These are phyloP conservation scores for Palythoa grandis DNA, from an alignment of 92 coral and sea anemone genomes.

Conservation along the genomic window DNA sequence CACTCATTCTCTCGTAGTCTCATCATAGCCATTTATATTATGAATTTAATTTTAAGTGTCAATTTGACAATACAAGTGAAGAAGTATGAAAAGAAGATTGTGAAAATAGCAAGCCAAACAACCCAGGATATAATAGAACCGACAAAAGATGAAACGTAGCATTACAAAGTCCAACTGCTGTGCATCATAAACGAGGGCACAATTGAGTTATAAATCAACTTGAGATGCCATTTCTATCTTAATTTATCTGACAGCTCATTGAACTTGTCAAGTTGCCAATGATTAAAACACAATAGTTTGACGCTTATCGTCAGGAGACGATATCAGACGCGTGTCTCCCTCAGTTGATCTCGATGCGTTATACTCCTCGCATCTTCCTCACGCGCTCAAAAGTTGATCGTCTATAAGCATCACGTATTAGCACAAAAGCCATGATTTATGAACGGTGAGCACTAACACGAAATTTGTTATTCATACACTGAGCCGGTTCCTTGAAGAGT, in stretches of 20 bases:
- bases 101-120: neutral
- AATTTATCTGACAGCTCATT: slow-evolving; percentile 36
- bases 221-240: slow-evolving; percentile 29
- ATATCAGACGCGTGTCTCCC: slow-evolving; percentile 47
- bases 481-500: neutral
- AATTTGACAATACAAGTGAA: neutral
- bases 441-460: slow-evolving; percentile 5
- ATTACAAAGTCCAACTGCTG: neutral
- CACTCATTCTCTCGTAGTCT: neutral
- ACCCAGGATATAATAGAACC: too few relatives aligned
- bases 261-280: slow-evolving; percentile 38
- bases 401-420: neutral
- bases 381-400: slow-evolving; percentile 20
- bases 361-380: slow-evolving; percentile 8
- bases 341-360: slow-evolving; percentile 30
- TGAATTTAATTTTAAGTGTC: neutral
- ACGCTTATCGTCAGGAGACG: slow-evolving; percentile 34
- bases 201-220: slow-evolving; percentile 5
- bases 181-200: slow-evolving; percentile 28
- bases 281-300: slow-evolving; percentile 35
- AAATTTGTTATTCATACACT: neutral
- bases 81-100: neutral
- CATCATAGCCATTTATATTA: neutral
- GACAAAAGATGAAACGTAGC: neutral
- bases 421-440: slow-evolving; percentile 8